Base-by-base conservation (phyloP, 2,797 vertebrate genomes). In the Lutjanus argentimaculatus region DNA sequence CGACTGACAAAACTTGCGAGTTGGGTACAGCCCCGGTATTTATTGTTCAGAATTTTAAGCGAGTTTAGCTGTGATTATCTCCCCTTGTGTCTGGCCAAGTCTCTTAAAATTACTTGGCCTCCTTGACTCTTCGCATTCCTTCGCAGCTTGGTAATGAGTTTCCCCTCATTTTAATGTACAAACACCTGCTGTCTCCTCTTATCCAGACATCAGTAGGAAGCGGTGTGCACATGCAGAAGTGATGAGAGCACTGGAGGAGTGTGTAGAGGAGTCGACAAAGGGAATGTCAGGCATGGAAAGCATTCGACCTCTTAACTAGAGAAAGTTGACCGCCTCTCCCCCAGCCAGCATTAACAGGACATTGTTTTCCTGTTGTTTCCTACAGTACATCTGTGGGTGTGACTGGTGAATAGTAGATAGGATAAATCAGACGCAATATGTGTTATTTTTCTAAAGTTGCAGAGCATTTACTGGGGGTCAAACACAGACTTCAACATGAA, bases 281-380 rank as follows among this genome's bases (percentile, higher is more conserved):
- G 84, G 93, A 93, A 92, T 93, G 86, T 82, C 36, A 79, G 55
- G 82, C 82, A 85, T 1, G 88, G 79, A 42, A 91, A 89, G 68
- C 70, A 89, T 92, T 83, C 90, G 81, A 77, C 91, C 89, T 88
- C 78, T 91, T 82, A 88, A 75, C 87, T 77, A 72, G 30, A 13
- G 42, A 65, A 67, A 69, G 64, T 66, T 64, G 56, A 70, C 71
- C 1, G 46, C 22, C 67, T 65, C 71, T 68, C 72, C 61, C 66
- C 55, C 5, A 7, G 12, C 11, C 19, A 59, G 12, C 53, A n/a
- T 86, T 79, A 61, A 77, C 57, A n/a, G 25, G 67, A 67, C 61
- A 52, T 82, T 59, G 69, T 84, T 69, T 64, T 68, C 21, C 42
- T 72, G 48, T 64, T 15, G 17, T 57, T 81, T 72, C 68, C 43